These are phyloP conservation scores for Limnephilus rhombicus DNA, from an alignment of 2,888 invertebrate genomes.

Conservation along the genomic window DNA sequence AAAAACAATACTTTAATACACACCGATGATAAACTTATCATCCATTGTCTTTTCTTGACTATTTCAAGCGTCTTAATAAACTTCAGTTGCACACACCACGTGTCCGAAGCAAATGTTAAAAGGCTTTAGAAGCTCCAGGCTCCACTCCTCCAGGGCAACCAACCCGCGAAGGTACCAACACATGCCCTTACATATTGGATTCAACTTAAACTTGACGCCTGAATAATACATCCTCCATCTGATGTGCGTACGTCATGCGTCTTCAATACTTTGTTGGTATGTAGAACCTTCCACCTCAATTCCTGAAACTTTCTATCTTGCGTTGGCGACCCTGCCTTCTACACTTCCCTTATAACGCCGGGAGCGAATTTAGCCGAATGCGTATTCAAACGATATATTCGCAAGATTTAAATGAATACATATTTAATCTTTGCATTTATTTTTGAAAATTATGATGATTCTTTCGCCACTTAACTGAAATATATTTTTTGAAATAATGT, in stretches of 20 bases:
- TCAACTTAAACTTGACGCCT: conserved; percentile 64
- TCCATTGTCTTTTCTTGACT: neutral
- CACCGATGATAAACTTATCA: neutral
- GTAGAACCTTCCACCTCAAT: neutral
- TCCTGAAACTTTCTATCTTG: conserved; percentile 33
- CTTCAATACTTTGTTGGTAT: neutral
- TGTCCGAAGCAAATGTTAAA: neutral
- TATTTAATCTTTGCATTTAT: neutral
- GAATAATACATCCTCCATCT: conserved; percentile 62
- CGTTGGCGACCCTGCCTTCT: neutral
- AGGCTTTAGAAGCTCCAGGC: conserved; percentile 17
- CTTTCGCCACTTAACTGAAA: neutral
- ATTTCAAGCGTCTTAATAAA: neutral
- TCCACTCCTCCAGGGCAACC: neutral
- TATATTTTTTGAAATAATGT: neutral
- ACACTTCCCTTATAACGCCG: neutral
- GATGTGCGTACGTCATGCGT: conserved; percentile 18
- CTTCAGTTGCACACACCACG: neutral
- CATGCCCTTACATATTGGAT: conserved; percentile 60
- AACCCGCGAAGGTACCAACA: conserved; percentile 21
- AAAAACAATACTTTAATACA: neutral
- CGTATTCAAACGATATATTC: conserved; percentile 30
- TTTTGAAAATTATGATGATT: neutral
- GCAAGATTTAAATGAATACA: conserved; percentile 4
- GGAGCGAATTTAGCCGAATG: conserved; percentile 33